These are phyloP conservation scores for Tachysurus fulvidraco DNA, from an alignment of 2,113 vertebrate genomes.

Conservation along the genomic window DNA sequence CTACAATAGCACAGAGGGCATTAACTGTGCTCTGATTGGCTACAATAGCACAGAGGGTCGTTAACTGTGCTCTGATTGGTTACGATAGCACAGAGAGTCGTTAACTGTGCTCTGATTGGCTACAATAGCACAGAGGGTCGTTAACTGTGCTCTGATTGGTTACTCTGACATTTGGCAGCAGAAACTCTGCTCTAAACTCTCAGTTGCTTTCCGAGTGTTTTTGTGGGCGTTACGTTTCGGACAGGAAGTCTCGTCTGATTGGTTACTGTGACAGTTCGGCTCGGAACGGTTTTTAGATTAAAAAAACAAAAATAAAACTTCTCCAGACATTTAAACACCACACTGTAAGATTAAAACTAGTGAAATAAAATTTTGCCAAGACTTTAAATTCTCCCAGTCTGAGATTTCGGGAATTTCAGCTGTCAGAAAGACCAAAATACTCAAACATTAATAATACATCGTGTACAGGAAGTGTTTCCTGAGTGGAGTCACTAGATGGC, in stretches of 20 bases:
- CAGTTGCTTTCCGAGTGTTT: not conserved
- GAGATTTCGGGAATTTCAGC: not conserved
- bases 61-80: too few relatives aligned
- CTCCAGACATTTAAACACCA: not conserved
- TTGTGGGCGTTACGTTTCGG: not conserved
- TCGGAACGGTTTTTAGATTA: not conserved
- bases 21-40: too few relatives aligned
- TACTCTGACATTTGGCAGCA: too few relatives aligned
- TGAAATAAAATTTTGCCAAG: not conserved
- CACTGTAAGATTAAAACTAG: not conserved
- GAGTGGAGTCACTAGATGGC: slow-evolving; percentile 2
- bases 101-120: too few relatives aligned
- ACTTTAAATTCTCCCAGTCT: not conserved
- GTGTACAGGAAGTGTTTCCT: slow-evolving; percentile 36
- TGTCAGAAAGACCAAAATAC: not conserved
- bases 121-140: too few relatives aligned
- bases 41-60: too few relatives aligned
- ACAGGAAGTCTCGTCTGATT: not conserved
- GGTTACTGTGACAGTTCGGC: not conserved
- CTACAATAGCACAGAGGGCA: too few relatives aligned
- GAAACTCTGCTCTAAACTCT: too few relatives aligned
- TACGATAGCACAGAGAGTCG: too few relatives aligned
- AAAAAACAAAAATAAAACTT: not conserved
- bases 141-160: too few relatives aligned
- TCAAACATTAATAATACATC: slow-evolving; percentile 44